Percentiles rank a stretch among this genome's conserved stretches.
phyloP scores from a whole-genome alignment of 2,888 invertebrate genomes.

The Parthenolecanium corni region DNA sequence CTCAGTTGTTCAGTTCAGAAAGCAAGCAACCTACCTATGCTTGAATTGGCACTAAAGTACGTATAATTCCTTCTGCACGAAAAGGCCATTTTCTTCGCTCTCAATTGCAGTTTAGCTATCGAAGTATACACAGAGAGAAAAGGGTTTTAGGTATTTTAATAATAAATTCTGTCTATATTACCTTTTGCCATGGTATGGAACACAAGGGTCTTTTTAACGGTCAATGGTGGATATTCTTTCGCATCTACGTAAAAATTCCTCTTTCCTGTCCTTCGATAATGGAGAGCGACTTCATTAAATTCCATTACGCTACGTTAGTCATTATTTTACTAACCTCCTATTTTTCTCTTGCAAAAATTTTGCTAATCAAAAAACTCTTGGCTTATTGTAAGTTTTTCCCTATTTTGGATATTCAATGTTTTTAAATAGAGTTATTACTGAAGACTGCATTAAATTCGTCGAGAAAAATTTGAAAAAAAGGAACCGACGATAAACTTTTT shows the following conservation, averaged over 20 bases:
- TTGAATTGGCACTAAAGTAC: no score
- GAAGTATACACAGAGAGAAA: background rate
- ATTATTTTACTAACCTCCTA: slow-evolving; percentile 7
- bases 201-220: slow-evolving; percentile 5
- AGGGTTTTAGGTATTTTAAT: slow-evolving; percentile 8
- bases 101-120: no score
- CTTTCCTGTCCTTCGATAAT: slow-evolving; percentile 7
- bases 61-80: no score
- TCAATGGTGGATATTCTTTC: slow-evolving; percentile 4
- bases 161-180: slow-evolving; percentile 18
- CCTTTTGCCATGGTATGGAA: background rate
- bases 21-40: no score
- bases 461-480: background rate
- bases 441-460: background rate
- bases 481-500: background rate
- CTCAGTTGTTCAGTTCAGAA: no score
- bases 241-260: background rate
- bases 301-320: slow-evolving; percentile 21
- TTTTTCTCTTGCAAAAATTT: slow-evolving; percentile 10
- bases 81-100: no score
- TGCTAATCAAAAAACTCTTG: slow-evolving; percentile 3
- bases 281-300: slow-evolving; percentile 23
- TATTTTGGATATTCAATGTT: slow-evolving; percentile 11
- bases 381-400: slow-evolving; percentile 4
- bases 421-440: background rate